Conservation (phyloP, 2,113 vertebrate genomes). For the Mustela nigripes region DNA sequence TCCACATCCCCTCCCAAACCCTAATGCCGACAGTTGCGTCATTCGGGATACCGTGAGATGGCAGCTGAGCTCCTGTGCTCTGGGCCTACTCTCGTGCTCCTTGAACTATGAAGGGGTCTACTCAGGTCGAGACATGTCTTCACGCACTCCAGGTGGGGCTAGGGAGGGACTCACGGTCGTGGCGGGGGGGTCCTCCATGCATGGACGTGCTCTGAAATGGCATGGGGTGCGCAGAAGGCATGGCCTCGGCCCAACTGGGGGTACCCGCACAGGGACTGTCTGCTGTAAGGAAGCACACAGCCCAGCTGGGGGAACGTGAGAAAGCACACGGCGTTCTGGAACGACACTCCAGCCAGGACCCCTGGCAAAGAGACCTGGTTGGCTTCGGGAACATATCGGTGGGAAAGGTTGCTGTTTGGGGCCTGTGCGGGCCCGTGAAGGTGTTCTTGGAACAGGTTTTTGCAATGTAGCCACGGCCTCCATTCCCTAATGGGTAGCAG, state of each 20-base stretch:
- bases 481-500: neutral
- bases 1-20: neutral
- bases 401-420: accelerated
- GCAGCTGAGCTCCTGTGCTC: neutral
- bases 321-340: neutral
- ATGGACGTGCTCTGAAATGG: neutral
- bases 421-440: accelerated
- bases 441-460: neutral
- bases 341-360: neutral
- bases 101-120: neutral
- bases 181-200: accelerated
- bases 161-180: neutral
- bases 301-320: neutral
- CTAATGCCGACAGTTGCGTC: too few relatives aligned
- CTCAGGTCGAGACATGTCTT: neutral
- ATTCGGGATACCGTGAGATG: neutral
- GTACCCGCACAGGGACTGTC: accelerated
- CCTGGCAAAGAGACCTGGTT: neutral
- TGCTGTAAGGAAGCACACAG: neutral
- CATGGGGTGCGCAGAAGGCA: neutral
- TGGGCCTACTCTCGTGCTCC: neutral
- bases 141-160: neutral
- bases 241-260: neutral
- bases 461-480: accelerated
- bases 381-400: neutral